Percentiles rank a stretch among this genome's conserved stretches.
phyloP scores from a whole-genome alignment of 2,797 vertebrate genomes.

The Morelia viridis region DNA sequence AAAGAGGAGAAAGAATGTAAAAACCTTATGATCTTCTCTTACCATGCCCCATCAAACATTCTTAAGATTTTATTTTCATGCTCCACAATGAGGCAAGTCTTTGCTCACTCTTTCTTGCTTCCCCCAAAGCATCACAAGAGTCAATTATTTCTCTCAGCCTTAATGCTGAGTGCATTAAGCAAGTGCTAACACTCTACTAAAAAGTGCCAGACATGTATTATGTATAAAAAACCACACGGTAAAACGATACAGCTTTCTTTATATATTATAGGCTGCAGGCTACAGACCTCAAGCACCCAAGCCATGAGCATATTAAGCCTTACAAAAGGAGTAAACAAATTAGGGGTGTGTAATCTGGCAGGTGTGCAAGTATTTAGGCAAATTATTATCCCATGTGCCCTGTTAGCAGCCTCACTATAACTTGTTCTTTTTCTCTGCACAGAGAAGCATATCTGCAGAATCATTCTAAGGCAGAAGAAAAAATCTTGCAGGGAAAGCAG shows the following conservation, averaged over 20 bases:
- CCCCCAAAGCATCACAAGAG: not conserved
- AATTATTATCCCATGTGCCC: not conserved
- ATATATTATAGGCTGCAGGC: constrained; percentile 54
- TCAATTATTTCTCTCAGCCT: not conserved
- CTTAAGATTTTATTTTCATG: not conserved
- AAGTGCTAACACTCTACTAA: constrained; percentile 6
- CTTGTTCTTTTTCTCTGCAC: not conserved
- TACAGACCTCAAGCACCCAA: constrained; percentile 46
- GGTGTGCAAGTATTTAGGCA: constrained; percentile 28
- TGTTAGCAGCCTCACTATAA: constrained; percentile 5
- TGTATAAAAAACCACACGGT: constrained; percentile 26
- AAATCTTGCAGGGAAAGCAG: not conserved
- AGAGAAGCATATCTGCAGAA: not conserved
- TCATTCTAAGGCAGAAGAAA: no score
- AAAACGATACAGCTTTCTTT: constrained; percentile 48
- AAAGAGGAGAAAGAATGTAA: not conserved
- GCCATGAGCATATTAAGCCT: constrained; percentile 45
- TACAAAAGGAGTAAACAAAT: constrained; percentile 63
- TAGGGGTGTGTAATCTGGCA: constrained; percentile 56
- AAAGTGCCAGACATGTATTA: not conserved
- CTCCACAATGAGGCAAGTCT: not conserved
- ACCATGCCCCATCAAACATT: not conserved
- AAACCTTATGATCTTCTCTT: not conserved
- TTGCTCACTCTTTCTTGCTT: not conserved
- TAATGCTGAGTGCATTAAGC: not conserved